Base-by-base conservation (phyloP, 1,140 invertebrate genomes). In the Chymomyza costata region DNA sequence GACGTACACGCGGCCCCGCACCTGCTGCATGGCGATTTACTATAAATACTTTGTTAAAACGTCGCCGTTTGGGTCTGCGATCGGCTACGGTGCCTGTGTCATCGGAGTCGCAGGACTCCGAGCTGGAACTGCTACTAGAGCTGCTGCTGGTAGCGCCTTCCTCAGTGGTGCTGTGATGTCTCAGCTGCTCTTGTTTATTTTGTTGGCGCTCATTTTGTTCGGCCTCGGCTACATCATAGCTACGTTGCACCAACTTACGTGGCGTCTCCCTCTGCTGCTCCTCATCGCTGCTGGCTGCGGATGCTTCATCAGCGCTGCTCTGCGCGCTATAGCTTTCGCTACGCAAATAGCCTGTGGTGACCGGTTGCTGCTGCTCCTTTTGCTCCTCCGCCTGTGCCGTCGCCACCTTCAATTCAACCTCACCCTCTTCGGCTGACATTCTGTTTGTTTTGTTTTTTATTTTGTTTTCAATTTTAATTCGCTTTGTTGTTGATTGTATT, bases 31-130 rank as follows among this genome's bases (percentile, higher is more conserved):
- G 65, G 0, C 68, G 65, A 65, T 93, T 93, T 1, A 93, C 91
- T 0, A 93, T 89, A 65, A 93, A 93, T 0, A 93, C 91, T 11
- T 90, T 88, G 0, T 92, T 92, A 70, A 93, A 93, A 13, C 89
- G 87, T 8, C 90, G 89, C 0, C 90, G 87, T 8, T 91, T 90
- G n/a, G 86, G 85, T 2, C 84, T 49, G 0, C 84, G 65, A 61
- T 84, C 74, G 7, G 70, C 80, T 18, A 85, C 76, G 0, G 78
- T 82, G n/a, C 85, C 74, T 1, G 83, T 85, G 21, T 85, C 82
- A 45, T 85, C 84, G 0, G 80, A 80, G 34, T 85, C 84, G 1
- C 76, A 64, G 0, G 78, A 78, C 16, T 84, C 84, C 0, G 83
- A 85, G 38, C 69, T 71, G 25, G 65, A 82, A 15, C 64, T 83